Conservation (phyloP, 2,797 vertebrate species). For the Manis pentadactyla region DNA sequence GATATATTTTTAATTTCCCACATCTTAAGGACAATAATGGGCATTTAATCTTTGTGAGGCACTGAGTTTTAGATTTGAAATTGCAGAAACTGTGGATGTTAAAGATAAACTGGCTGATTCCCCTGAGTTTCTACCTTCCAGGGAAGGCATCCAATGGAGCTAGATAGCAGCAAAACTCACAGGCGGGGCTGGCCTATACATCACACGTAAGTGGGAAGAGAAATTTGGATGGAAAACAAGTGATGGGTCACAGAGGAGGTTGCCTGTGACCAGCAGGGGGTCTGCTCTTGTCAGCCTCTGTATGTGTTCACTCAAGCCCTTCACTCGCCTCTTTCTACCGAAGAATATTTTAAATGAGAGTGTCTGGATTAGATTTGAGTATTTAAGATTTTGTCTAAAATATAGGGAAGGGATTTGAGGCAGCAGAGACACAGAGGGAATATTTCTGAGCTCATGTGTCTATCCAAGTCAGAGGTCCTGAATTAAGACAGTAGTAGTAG, state of each 20-base stretch:
- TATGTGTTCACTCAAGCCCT: not conserved
- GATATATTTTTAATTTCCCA: conserved; percentile 80
- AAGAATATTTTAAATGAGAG: not conserved
- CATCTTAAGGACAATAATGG: conserved; percentile 70
- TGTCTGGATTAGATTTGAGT: not conserved
- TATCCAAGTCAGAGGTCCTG: not conserved
- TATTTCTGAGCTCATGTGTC: not conserved
- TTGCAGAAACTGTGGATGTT: conserved; percentile 50
- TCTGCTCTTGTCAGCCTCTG: not conserved
- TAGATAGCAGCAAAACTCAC: not conserved
- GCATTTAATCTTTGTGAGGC: conserved; percentile 73
- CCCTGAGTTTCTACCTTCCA: not conserved
- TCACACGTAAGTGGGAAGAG: too few relatives aligned
- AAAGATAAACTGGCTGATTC: conserved; percentile 19
- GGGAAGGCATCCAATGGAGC: not conserved
- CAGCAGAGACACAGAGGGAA: not conserved
- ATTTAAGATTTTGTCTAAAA: not conserved
- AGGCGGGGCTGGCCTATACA: rapidly evolving
- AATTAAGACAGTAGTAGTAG: not conserved
- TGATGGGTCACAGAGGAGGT: not conserved
- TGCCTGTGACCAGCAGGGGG: not conserved
- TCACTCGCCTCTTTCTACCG: not conserved
- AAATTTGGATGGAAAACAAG: too few relatives aligned
- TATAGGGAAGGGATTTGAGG: not conserved
- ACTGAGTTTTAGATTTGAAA: conserved; percentile 73